These are phyloP conservation scores for Cyclargus thomasi DNA, from an alignment of 1,140 invertebrate species.

Conservation along the genomic window DNA sequence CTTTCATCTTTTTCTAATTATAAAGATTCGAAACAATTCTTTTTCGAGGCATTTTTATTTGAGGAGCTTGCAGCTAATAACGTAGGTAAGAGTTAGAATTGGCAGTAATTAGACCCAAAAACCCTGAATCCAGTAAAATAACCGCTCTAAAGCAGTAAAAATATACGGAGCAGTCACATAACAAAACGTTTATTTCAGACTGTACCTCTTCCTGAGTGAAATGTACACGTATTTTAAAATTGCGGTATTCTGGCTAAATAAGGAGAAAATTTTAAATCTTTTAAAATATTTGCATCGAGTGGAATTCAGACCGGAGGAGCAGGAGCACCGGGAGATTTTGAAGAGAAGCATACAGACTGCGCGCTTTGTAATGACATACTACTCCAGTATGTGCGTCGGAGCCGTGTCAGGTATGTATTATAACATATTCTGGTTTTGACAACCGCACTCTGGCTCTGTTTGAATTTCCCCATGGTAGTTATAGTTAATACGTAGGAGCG, in stretches of 20 bases:
- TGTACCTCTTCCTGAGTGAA: conserved; percentile 71
- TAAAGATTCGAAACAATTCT: too few relatives aligned
- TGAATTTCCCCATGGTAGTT: too few relatives aligned
- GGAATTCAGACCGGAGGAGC: conserved; percentile 60
- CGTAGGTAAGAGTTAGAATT: too few relatives aligned
- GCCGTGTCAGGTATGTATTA: conserved; percentile 48
- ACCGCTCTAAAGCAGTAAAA: background rate
- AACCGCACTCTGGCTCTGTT: too few relatives aligned
- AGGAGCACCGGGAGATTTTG: conserved; percentile 56
- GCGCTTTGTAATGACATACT: conserved; percentile 63
- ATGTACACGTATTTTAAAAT: conserved; percentile 72
- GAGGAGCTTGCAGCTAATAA: too few relatives aligned
- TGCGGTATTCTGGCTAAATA: conserved; percentile 65
- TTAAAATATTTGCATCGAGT: conserved; percentile 58
- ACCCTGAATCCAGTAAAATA: background rate
- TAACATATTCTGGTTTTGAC: too few relatives aligned
- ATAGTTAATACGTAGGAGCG: too few relatives aligned
- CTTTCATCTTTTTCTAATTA: too few relatives aligned
- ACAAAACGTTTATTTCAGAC: conserved; percentile 43
- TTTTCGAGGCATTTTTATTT: too few relatives aligned
- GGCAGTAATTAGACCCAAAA: background rate
- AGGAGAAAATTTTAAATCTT: conserved; percentile 54
- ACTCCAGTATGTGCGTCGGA: conserved; percentile 61
- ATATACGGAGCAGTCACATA: background rate
- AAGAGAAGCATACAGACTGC: conserved; percentile 53